These are phyloP conservation scores for Meteorus colon DNA, from an alignment of 2,888 invertebrate genomes.

Conservation along the genomic window DNA sequence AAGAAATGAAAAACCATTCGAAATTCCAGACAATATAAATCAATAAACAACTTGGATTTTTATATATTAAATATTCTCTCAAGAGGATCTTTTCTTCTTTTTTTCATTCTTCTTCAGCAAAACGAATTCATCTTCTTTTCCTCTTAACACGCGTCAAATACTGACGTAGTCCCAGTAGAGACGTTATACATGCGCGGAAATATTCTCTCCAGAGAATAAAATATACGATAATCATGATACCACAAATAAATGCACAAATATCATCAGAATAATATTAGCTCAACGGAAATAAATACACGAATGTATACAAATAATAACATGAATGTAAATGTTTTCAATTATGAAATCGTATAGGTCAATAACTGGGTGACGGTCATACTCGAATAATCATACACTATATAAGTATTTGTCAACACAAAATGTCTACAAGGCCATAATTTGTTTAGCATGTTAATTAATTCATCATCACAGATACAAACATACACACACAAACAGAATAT, in stretches of 20 bases:
- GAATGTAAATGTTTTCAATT: background rate
- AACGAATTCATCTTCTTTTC: background rate
- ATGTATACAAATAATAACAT: background rate
- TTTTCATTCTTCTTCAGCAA: background rate
- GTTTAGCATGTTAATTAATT: constrained; percentile 17
- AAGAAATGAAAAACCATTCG: too few species aligned
- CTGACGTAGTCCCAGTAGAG: background rate
- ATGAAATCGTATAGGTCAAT: background rate
- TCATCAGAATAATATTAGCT: background rate
- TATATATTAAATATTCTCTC: background rate
- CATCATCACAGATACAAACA: background rate
- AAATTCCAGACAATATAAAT: background rate
- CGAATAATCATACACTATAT: background rate
- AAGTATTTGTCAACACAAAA: background rate
- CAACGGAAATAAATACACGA: background rate
- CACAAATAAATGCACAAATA: background rate
- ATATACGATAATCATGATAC: background rate
- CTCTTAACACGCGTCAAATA: background rate
- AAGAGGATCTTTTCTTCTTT: background rate
- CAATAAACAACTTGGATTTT: background rate
- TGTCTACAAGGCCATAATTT: background rate
- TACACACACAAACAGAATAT: background rate
- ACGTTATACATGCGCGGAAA: background rate
- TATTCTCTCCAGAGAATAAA: background rate
- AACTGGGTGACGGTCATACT: background rate